These are phyloP conservation scores for Synanthedon tipuliformis DNA, from an alignment of 2,888 invertebrate genomes.

Conservation along the genomic window DNA sequence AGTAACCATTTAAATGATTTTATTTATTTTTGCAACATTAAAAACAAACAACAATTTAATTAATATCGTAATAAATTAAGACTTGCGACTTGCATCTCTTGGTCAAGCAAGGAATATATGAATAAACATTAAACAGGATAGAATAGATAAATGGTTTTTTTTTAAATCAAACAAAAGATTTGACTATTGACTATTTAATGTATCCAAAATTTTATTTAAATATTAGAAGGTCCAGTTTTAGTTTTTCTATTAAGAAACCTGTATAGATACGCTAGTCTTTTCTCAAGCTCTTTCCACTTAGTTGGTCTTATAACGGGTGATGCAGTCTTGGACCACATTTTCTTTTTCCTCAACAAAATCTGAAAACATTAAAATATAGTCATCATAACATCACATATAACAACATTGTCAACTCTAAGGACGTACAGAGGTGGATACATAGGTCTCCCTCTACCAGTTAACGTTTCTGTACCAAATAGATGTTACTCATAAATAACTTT, in stretches of 20 bases:
- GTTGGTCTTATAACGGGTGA: slow-evolving; percentile 76
- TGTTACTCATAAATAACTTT: no score
- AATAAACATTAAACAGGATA: no score
- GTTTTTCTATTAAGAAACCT: slow-evolving; percentile 85
- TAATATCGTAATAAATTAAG: no score
- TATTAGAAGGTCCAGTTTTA: slow-evolving; percentile 71
- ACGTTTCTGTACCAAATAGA: no score
- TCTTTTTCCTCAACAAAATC: slow-evolving; percentile 77
- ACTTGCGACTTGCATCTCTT: no score
- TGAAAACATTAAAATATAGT: slow-evolving; percentile 11
- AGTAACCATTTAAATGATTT: no score
- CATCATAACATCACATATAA: not conserved
- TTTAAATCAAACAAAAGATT: not conserved
- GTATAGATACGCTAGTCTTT: slow-evolving; percentile 80
- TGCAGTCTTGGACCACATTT: slow-evolving; percentile 70
- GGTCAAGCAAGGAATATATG: no score
- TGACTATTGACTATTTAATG: not conserved
- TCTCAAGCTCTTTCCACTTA: slow-evolving; percentile 81
- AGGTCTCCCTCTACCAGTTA: no score
- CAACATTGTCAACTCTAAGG: no score
- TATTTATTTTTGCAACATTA: no score
- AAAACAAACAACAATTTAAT: no score
- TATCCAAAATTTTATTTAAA: slow-evolving; percentile 22
- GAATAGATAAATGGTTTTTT: not conserved
- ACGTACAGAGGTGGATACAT: no score